Evolutionary conservation across 2,888 invertebrate species (phyloP), one percentile per base, ranked within the genome.

Genomic region (Stegana nigrithorax): DNA sequence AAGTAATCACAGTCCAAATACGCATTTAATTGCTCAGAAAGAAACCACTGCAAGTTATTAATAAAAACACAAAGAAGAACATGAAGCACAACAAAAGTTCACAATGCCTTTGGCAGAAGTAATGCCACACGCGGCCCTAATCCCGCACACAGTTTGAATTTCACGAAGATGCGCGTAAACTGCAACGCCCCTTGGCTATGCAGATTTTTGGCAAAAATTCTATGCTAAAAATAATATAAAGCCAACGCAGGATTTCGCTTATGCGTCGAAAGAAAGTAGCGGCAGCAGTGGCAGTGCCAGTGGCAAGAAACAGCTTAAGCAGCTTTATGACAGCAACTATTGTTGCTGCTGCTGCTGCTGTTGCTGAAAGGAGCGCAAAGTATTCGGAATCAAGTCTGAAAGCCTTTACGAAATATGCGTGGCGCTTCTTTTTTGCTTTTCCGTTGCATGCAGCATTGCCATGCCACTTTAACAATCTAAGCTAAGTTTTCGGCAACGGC

Each of bases 71-170:
- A n/a, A n/a, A n/a, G n/a, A n/a, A n/a, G n/a, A n/a, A n/a, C n/a
- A n/a, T n/a, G n/a, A n/a, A n/a, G n/a, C n/a, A n/a, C n/a, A n/a
- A n/a, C n/a, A n/a, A n/a, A n/a, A n/a, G n/a, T n/a, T n/a, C n/a
- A n/a, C n/a, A n/a, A n/a, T n/a, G n/a, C n/a, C 27, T 14, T 3
- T 26, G 25, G 56, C 62, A 57, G 58, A 25, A 45, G 59, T 10
- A 58, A 8, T 4, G 1, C 26, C 26, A 64, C 64, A 62, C 64
- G n/a, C n/a, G n/a, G n/a, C n/a, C n/a, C n/a, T n/a, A n/a, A n/a
- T n/a, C n/a, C n/a, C n/a, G n/a, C n/a, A n/a, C n/a, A n/a, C n/a
- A n/a, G n/a, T n/a, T n/a, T n/a, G n/a, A n/a, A n/a, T n/a, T n/a
- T n/a, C n/a, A n/a, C n/a, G n/a, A n/a, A n/a, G n/a, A n/a, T n/a